These are phyloP conservation scores for Tetrax tetrax DNA, from an alignment of 2,113 vertebrate genomes.

Conservation along the genomic window DNA sequence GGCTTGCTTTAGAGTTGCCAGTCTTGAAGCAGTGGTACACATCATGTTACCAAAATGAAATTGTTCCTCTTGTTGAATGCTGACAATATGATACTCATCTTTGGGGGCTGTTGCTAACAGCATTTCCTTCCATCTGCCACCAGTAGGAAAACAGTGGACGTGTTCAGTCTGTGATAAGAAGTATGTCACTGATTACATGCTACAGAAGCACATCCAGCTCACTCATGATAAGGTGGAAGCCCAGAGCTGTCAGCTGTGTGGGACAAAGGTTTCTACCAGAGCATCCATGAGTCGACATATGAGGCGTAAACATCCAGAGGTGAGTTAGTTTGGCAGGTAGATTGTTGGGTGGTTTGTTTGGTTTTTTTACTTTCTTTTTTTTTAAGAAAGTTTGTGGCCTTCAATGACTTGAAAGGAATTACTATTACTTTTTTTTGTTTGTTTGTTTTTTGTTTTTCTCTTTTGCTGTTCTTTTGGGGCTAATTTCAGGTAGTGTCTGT, in stretches of 20 bases:
- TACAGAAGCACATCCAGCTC: conserved; percentile 97
- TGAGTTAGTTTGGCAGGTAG: conserved; percentile 56
- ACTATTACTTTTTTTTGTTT: no score
- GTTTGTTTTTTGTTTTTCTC: not conserved
- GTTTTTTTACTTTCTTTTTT: not conserved
- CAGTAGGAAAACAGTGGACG: conserved; percentile 97
- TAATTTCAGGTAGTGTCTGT: not conserved
- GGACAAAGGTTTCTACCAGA: conserved; percentile 96
- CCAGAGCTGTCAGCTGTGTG: conserved; percentile 94
- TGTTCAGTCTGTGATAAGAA: conserved; percentile 95
- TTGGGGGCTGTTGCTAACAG: not conserved
- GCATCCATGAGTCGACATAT: conserved; percentile 97
- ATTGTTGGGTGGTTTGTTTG: not conserved
- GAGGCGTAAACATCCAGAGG: conserved; percentile 95
- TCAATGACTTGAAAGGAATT: not conserved
- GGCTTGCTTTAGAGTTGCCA: not conserved
- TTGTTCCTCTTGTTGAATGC: not conserved
- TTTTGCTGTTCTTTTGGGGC: not conserved
- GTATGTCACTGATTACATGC: conserved; percentile 99
- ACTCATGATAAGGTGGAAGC: conserved; percentile 98
- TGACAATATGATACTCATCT: not conserved
- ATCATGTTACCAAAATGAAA: not conserved
- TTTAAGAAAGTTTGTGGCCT: not conserved
- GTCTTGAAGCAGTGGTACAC: not conserved
- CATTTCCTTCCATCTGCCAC: conserved; percentile 15